Conservation (phyloP, 2,797 vertebrate genomes). For the Adrianichthys oophorus region DNA sequence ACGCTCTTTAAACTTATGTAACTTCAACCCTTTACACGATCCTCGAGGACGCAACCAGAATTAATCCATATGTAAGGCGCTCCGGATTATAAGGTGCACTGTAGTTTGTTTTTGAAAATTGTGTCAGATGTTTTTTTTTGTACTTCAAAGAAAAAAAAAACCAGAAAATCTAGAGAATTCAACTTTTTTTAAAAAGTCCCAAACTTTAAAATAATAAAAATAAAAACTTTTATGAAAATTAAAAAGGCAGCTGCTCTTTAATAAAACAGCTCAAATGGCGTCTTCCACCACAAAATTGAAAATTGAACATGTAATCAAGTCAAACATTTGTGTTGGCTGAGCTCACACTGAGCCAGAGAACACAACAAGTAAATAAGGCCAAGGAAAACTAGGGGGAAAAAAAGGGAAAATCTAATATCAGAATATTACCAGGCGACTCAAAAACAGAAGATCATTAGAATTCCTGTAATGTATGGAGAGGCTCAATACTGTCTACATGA, state of each 20-base stretch:
- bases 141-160: background rate
- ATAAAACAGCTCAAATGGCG: conserved; percentile 5
- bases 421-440: conserved; percentile 12
- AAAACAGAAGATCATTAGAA: conserved; percentile 23
- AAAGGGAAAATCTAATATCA: conserved; percentile 25
- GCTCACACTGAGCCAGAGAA: conserved; percentile 2
- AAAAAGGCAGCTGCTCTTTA: conserved; percentile 1
- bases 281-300: background rate
- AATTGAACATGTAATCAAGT: background rate
- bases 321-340: conserved; percentile 1
- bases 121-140: background rate
- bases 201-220: conserved; percentile 7
- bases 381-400: conserved; percentile 3
- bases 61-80: too few species aligned
- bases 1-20: too few species aligned
- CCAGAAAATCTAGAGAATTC: background rate
- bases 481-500: conserved; percentile 17
- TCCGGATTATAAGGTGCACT: too few species aligned
- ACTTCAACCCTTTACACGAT: too few species aligned
- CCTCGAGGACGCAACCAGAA: too few species aligned
- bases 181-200: background rate
- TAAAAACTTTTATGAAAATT: conserved; percentile 2
- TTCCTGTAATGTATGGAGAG: conserved; percentile 13
- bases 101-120: background rate
- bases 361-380: conserved; percentile 6